Base-by-base conservation (phyloP, 30 jellyfish, hydroid and myxozoan species). In the Clytia hemisphaerica region DNA sequence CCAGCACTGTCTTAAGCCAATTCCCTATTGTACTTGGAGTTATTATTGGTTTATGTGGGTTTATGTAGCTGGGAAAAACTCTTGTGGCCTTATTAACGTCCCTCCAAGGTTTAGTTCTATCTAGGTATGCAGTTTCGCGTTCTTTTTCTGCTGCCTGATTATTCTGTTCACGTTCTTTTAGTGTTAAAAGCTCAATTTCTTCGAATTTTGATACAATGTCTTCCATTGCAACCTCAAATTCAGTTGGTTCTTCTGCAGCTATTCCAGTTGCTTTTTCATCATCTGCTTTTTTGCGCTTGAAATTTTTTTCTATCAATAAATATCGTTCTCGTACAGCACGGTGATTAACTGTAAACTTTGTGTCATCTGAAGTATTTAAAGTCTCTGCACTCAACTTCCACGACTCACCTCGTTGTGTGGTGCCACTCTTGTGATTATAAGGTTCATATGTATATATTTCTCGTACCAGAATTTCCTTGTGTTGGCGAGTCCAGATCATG, bases 191-290 rank as follows among this genome's bases (percentile, higher is more conserved):
- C 66, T 51, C 66, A 30, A 51, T 51, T 51, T 51, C 66, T 51
- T 51, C 66, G n/a, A 51, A 51, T 0, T 51, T 51, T 51, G 0
- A 0, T 1, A 0, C 0, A 0, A 0, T 0, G 0, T 0, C 1
- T 0, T 51, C 66, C 66, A 51, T 51, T 30, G 66, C 66, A 0
- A 14, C 24, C 66, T 51, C 66, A 51, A 51, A 51, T 22, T 51
- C 66, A 51, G 66, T 51, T 51, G 66, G 66, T 22, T 51, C 66
- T 51, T 51, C 1, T 12, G 66, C 70, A 50, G 65, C 65, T 50
- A 50, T 50, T 50, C 65, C 65, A 21, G 65, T 50, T 50, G 65
- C 65, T 50, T 50, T 50, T 50, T 21, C 65, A 9, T 50, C 65
- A 28, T 50, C 65, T 7, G 65, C 65, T 7, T 50, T 50, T 50